phyloP scores from a whole-genome alignment of 2,113 vertebrate species.

The Alethe castanea region DNA sequence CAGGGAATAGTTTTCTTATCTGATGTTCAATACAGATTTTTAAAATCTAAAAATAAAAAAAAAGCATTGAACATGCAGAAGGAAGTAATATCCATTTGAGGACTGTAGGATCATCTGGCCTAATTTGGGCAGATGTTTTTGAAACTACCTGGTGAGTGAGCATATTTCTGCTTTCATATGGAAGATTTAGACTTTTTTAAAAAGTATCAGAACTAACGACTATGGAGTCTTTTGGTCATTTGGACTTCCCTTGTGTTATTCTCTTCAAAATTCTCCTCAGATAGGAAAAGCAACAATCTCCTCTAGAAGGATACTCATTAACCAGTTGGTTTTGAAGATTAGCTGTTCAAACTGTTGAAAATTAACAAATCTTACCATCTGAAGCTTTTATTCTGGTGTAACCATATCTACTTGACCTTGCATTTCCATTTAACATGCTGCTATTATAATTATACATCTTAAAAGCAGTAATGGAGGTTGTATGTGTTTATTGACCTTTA shows the following conservation, averaged over 20 bases:
- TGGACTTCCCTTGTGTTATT: background rate
- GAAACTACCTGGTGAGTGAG: background rate
- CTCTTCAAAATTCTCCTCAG: background rate
- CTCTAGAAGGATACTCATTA: background rate
- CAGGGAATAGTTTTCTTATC: background rate
- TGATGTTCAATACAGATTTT: background rate
- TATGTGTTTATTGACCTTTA: background rate
- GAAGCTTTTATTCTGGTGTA: background rate
- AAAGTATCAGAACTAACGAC: background rate
- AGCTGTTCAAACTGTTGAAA: conserved; percentile 16
- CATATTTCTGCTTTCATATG: background rate
- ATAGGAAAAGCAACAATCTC: background rate
- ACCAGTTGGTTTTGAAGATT: conserved; percentile 17
- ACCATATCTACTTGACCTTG: background rate
- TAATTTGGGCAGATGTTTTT: background rate
- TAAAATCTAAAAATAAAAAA: background rate
- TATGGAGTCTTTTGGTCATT: background rate
- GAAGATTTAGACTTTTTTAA: background rate
- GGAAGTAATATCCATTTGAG: background rate
- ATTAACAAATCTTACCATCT: background rate
- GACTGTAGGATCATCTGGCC: background rate
- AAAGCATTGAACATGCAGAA: background rate
- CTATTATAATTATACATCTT: background rate
- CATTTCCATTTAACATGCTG: background rate
- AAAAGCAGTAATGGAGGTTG: background rate